A percentile compares a stretch with the other conserved stretches of the same genome.
phyloP scores from a whole-genome alignment of 2,113 vertebrate genomes.

The Odocoileus virginianus region DNA sequence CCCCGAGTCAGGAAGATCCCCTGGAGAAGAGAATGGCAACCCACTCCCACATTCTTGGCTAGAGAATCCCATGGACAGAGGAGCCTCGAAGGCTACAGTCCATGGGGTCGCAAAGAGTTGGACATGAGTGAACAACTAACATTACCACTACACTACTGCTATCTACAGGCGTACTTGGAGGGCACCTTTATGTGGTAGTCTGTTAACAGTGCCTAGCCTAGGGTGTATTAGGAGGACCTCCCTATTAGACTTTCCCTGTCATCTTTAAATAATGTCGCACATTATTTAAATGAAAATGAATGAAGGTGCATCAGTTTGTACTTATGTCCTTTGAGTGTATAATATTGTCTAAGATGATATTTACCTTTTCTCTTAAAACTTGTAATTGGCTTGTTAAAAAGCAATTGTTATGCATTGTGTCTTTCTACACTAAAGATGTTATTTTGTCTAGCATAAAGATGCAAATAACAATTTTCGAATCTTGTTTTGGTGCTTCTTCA shows the following conservation, averaged over 20 bases:
- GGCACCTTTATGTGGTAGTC: neutral
- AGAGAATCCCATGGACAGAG: neutral
- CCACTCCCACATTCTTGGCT: neutral
- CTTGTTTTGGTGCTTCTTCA: neutral
- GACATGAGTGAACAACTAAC: neutral
- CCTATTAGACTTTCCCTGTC: neutral
- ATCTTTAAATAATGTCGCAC: neutral
- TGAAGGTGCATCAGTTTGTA: neutral
- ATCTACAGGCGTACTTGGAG: neutral
- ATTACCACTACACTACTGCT: neutral
- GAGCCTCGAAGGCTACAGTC: neutral
- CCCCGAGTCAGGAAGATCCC: neutral
- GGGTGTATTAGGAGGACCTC: neutral
- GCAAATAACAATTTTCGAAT: neutral
- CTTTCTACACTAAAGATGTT: neutral
- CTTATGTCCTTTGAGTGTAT: neutral
- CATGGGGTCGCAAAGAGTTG: accelerated
- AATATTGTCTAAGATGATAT: neutral
- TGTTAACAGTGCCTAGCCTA: neutral
- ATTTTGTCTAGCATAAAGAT: neutral
- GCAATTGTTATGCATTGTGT: neutral
- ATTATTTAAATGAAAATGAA: neutral
- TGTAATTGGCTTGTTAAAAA: neutral
- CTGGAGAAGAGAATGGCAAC: neutral
- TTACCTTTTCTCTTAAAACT: neutral